Evolutionary conservation across 2,888 invertebrate species (phyloP), one percentile per base, ranked within the genome.

Genomic region (Pocota personata): DNA sequence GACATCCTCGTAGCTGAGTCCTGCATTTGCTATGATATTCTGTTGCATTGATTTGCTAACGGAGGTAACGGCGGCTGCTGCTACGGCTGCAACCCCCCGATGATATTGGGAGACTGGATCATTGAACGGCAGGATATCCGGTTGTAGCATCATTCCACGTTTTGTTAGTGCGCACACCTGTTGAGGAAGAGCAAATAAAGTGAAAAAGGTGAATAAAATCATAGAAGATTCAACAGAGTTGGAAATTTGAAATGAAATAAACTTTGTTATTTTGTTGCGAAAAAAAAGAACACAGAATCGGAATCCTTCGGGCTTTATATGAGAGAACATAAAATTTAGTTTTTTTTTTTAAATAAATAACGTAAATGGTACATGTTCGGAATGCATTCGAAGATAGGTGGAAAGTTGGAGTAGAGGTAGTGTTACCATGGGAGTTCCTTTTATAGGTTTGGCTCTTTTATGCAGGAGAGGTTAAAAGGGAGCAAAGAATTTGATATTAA

Each of bases 1-100:
- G 89, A 97, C 95, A 92, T 97, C 97, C 91, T 97, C 97, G 91
- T 97, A 97, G 89, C 97, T 97, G 83, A 97, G 94, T 55, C 95
- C 94, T 32, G 91, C 90, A 76, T 94, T 94, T 75, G 90, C 90
- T 75, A 92, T 90, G 79, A 91, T 91, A 88, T 91, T 91, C 82
- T 92, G 92, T 86, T 90, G 90, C 82, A 90, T 88, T 71, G 90
- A 89, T 89, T 91, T 92, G 30, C 89, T 88, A 55, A 88, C 82
- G 19, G 88, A 87, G 73, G 84, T 88, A 19, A 88, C 84, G 8
- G 77, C 88, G 19, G 88, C 86, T 60, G 88, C 89, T 82, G 88
- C 88, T 55, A 88, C 78, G 16, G 82, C 73, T 69, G 88, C 88
- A 87, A 88, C 71, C 24, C 82, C 82, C 37, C 77, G 77, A 60